Conservation (phyloP, 2,888 invertebrate species). For the Schizotus pectinicornis region DNA sequence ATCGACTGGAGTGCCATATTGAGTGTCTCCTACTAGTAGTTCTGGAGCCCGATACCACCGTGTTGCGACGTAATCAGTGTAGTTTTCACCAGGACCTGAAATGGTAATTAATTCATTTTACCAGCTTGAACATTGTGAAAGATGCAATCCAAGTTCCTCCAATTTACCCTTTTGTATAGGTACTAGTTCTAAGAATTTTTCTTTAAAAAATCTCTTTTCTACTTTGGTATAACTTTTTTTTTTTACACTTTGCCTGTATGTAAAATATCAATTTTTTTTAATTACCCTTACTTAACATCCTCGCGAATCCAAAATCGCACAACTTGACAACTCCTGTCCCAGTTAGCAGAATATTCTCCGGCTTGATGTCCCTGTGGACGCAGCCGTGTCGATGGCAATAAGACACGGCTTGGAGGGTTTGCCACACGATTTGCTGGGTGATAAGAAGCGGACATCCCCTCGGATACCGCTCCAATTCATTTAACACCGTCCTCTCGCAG, state of each 20-base stretch:
- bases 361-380: constrained; percentile 97
- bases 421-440: constrained; percentile 93
- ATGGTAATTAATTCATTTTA: not conserved
- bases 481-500: constrained; percentile 96
- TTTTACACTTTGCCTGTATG: too few relatives aligned
- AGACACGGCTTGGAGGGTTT: constrained; percentile 92
- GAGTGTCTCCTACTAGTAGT: constrained; percentile 94
- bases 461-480: constrained; percentile 90
- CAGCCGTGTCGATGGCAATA: constrained; percentile 98
- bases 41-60: constrained; percentile 99
- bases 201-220: too few relatives aligned
- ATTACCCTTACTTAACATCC: constrained; percentile 79
- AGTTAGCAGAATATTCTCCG: constrained; percentile 96
- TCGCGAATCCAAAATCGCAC: constrained; percentile 98
- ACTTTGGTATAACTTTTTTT: too few relatives aligned
- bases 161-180: too few relatives aligned
- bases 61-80: constrained; percentile 99
- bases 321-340: constrained; percentile 93
- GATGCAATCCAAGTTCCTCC: too few relatives aligned
- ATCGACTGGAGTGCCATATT: constrained; percentile 91
- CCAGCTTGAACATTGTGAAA: too few relatives aligned
- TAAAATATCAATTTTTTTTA: constrained; percentile 19
- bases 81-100: constrained; percentile 92
- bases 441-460: constrained; percentile 90
- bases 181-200: too few relatives aligned